Conservation (phyloP, 2,113 vertebrate species). For the Protobothrops mucrosquamatus region DNA sequence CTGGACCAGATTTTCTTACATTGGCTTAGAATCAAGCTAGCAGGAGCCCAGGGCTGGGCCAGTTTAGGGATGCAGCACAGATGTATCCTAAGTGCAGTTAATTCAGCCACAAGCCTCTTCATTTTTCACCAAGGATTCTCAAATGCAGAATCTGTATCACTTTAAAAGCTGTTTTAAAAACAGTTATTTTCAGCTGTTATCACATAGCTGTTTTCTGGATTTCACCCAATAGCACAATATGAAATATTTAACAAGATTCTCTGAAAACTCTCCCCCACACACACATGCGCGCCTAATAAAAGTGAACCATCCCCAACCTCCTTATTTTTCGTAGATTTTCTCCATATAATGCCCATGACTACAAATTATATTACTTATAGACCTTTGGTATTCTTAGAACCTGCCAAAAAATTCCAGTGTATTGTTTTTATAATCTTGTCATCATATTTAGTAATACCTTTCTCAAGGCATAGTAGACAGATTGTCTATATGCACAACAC, state of each 20-base stretch:
- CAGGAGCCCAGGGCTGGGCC: neutral
- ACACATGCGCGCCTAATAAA: neutral
- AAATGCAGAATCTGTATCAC: neutral
- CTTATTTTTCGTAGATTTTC: neutral
- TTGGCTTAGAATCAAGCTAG: neutral
- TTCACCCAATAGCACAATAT: neutral
- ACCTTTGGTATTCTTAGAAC: neutral
- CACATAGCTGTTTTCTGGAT: neutral
- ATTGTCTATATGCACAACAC: neutral
- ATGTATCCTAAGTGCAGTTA: neutral
- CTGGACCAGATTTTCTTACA: neutral
- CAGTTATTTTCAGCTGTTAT: neutral
- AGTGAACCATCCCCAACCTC: neutral
- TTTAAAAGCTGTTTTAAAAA: neutral
- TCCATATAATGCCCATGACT: neutral
- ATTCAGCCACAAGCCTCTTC: too few relatives aligned
- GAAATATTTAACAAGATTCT: neutral
- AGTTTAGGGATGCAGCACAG: neutral
- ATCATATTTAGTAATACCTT: conserved; percentile 1
- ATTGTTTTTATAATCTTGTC: neutral
- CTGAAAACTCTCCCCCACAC: neutral
- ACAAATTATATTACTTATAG: neutral
- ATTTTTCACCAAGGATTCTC: neutral
- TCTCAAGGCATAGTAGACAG: neutral
- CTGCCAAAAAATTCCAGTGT: neutral